Conservation (phyloP, 2,888 invertebrate genomes). For the Notodonta ziczac region DNA sequence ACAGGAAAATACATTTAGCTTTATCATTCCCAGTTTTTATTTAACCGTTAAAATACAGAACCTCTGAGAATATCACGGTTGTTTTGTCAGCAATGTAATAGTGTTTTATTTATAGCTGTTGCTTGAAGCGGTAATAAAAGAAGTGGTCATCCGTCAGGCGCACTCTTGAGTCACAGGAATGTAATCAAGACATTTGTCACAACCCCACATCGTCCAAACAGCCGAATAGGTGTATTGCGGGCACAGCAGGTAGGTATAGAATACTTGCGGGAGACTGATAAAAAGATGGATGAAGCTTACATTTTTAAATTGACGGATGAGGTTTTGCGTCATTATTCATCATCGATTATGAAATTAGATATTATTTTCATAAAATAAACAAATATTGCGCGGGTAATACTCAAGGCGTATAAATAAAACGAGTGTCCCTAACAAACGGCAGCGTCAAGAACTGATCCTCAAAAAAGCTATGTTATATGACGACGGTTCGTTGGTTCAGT, state of each 20-base stretch:
- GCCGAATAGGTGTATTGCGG: slow-evolving; percentile 33
- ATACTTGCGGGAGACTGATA: slow-evolving; percentile 48
- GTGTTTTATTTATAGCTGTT: slow-evolving; percentile 57
- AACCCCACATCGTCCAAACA: slow-evolving; percentile 56
- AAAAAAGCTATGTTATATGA: slow-evolving; percentile 49
- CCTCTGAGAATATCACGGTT: slow-evolving; percentile 24
- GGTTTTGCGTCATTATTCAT: slow-evolving; percentile 1
- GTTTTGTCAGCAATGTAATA: slow-evolving; percentile 48
- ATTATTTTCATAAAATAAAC: background rate
- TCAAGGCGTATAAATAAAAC: slow-evolving; percentile 15
- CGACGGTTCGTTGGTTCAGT: slow-evolving; percentile 48
- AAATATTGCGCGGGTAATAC: slow-evolving; percentile 8
- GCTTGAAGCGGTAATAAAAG: slow-evolving; percentile 60
- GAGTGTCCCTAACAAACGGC: slow-evolving; percentile 32
- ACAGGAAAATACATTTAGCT: background rate
- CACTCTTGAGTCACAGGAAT: slow-evolving; percentile 65
- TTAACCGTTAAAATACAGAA: slow-evolving; percentile 25
- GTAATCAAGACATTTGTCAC: slow-evolving; percentile 76
- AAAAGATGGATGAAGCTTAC: slow-evolving; percentile 20
- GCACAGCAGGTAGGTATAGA: slow-evolving; percentile 17
- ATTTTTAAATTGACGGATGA: slow-evolving; percentile 58
- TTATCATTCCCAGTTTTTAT: slow-evolving; percentile 10
- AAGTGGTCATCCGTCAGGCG: slow-evolving; percentile 69
- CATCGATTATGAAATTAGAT: background rate
- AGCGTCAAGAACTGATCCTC: slow-evolving; percentile 38